phyloP scores from a whole-genome alignment of 2,797 vertebrate genomes.

The Harpagifer antarcticus region DNA sequence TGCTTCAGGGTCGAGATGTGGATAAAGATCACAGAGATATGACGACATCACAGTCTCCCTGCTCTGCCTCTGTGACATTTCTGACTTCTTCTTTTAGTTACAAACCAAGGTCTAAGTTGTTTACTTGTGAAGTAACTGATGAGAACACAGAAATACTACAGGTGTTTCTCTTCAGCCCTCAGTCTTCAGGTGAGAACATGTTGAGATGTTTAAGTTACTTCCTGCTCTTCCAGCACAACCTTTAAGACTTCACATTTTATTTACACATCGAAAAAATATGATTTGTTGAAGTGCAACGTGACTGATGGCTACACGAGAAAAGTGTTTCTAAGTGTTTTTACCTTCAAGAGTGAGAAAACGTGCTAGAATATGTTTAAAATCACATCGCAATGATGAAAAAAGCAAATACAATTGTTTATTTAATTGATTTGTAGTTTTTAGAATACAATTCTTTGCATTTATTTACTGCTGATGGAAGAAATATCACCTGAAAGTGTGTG shows the following conservation, averaged over 20 bases:
- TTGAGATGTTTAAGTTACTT: no score
- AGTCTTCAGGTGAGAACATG: no score
- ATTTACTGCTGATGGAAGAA: no score
- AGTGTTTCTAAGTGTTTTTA: no score
- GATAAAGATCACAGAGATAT: rapidly evolving
- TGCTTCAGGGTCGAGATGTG: background rate
- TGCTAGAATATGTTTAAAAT: background rate
- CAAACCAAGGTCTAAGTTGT: background rate
- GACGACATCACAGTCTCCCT: rapidly evolving
- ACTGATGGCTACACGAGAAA: rapidly evolving
- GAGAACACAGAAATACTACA: no score
- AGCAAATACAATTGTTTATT: no score
- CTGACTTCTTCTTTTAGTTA: rapidly evolving
- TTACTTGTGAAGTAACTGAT: no score
- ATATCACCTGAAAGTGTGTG: no score
- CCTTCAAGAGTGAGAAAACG: background rate
- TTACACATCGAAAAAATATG: background rate
- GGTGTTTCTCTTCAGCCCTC: no score
- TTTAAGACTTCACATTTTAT: background rate
- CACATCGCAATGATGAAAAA: no score
- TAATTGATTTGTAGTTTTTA: no score
- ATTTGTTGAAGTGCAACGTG: background rate
- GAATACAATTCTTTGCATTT: no score
- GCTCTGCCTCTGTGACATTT: background rate
- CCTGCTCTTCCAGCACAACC: background rate